Conservation (phyloP, 2,113 vertebrate species). For the Nerophis ophidion region DNA sequence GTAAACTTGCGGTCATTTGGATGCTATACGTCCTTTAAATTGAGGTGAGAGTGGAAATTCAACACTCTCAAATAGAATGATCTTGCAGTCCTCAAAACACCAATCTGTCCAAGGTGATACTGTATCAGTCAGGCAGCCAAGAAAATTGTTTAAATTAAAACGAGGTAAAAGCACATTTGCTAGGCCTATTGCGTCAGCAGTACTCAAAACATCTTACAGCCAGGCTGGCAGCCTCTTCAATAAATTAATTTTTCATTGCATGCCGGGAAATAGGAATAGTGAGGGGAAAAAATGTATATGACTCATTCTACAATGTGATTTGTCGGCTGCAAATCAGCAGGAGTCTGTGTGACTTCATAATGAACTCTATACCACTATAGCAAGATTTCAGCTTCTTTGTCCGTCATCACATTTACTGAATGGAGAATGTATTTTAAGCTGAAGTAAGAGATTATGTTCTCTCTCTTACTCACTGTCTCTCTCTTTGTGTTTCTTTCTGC, state of each 20-base stretch:
- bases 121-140: constrained; percentile 33
- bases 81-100: constrained; percentile 50
- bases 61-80: constrained; percentile 39
- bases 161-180: constrained; percentile 69
- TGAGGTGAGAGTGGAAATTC: constrained; percentile 34
- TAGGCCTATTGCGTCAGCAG: constrained; percentile 54
- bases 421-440: constrained; percentile 34
- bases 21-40: constrained; percentile 6
- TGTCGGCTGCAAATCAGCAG: constrained; percentile 65
- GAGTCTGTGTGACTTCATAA: constrained; percentile 66
- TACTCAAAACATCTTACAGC: constrained; percentile 59
- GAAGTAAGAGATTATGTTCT: constrained; percentile 12
- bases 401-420: constrained; percentile 32
- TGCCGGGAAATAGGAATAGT: constrained; percentile 43
- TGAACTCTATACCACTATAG: constrained; percentile 52
- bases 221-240: constrained; percentile 37
- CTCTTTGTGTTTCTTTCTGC: constrained; percentile 6
- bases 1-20: no score
- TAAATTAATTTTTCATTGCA: constrained; percentile 69
- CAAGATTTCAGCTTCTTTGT: constrained; percentile 29
- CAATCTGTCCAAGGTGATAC: constrained; percentile 52
- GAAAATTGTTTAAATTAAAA: constrained; percentile 67
- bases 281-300: constrained; percentile 41
- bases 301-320: constrained; percentile 71
- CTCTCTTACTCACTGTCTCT: constrained; percentile 2